phyloP scores from a whole-genome alignment of 2,888 invertebrate genomes.

The Spilarctia lutea region DNA sequence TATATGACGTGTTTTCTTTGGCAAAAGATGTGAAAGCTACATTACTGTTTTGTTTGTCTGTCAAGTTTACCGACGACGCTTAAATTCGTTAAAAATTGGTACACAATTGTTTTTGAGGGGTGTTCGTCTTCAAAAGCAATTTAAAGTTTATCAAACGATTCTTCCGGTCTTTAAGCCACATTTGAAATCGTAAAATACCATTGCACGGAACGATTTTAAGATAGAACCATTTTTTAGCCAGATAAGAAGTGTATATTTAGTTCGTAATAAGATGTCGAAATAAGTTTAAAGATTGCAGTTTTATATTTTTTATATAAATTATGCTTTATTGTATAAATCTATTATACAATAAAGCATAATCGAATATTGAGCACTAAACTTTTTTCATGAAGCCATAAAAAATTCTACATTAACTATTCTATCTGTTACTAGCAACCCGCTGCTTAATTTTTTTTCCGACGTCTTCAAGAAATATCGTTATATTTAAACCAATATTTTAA shows the following conservation, averaged over 20 bases:
- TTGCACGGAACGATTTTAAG: not conserved
- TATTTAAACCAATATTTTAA: no score
- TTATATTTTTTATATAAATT: not conserved
- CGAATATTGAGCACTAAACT: not conserved
- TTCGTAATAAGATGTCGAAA: not conserved
- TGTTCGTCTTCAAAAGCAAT: not conserved
- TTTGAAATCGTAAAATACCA: not conserved
- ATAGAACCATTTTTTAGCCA: not conserved
- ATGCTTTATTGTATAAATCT: no score
- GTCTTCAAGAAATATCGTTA: no score
- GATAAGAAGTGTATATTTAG: not conserved
- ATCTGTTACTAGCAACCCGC: no score
- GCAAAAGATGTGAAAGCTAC: not conserved
- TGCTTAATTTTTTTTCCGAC: no score
- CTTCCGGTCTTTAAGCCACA: conserved; percentile 1
- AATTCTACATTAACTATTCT: not conserved
- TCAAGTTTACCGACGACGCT: not conserved
- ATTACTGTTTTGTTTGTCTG: not conserved
- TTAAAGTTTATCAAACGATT: not conserved
- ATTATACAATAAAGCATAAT: no score
- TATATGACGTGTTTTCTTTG: not conserved
- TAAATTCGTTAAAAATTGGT: not conserved
- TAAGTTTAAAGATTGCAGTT: not conserved
- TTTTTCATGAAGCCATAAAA: not conserved
- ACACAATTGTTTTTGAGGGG: not conserved